Percentiles rank a stretch among this genome's conserved stretches.
Conservation (phyloP, 2,797 vertebrate genomes). For the Champsocephalus gunnari region DNA sequence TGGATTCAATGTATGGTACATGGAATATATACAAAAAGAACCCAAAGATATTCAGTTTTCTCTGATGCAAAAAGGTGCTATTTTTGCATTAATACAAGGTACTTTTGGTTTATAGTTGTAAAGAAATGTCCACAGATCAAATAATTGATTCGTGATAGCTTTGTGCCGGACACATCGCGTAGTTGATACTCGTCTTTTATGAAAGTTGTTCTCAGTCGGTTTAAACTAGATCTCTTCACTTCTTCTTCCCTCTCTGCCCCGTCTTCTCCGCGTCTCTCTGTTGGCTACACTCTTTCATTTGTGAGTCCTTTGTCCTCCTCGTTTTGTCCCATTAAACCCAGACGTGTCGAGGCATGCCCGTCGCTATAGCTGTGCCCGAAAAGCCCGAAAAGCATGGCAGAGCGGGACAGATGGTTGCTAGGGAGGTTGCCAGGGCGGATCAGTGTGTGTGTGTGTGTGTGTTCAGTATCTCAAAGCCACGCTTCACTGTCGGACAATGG, state of each 20-base stretch:
- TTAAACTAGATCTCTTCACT: constrained; percentile 10
- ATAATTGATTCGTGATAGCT: too few species aligned
- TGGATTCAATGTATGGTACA: too few species aligned
- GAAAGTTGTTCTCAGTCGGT: not conserved
- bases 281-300: constrained; percentile 61
- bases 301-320: constrained; percentile 74
- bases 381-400: constrained; percentile 74
- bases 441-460: constrained; percentile 58
- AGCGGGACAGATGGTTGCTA: constrained; percentile 86
- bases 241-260: constrained; percentile 5
- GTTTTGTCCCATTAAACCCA: constrained; percentile 84
- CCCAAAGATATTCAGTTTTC: too few species aligned
- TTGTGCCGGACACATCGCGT: not conserved
- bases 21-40: too few species aligned
- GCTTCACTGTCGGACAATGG: constrained; percentile 81
- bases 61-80: too few species aligned
- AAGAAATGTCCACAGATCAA: too few species aligned
- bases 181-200: constrained; percentile 24
- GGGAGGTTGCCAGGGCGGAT: constrained; percentile 84
- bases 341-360: constrained; percentile 82
- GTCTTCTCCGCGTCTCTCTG: constrained; percentile 38
- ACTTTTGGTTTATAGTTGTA: too few species aligned
- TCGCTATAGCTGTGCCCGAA: constrained; percentile 68
- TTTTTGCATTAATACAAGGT: too few species aligned
- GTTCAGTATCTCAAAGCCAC: constrained; percentile 76